Evolutionary conservation across 2,888 invertebrate species (phyloP), one percentile per base, ranked within the genome.

Genomic region (Sminthurinus aureus): DNA sequence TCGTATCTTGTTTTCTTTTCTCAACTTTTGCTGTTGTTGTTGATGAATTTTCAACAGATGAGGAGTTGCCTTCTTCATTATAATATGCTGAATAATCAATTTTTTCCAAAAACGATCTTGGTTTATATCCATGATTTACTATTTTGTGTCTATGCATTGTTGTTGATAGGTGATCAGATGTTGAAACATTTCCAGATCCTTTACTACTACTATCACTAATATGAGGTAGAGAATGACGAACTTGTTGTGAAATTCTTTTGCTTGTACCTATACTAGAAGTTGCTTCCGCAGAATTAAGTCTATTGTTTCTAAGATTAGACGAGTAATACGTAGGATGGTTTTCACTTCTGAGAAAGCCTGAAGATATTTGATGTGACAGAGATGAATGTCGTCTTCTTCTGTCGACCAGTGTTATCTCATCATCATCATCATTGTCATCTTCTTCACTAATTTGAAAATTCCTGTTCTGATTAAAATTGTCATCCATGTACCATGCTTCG

Each of bases 1-100:
- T 38, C 1, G 1, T 38, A 38, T 38, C 38, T 38, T 38, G 3
- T 38, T 38, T 38, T 38, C 38, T 38, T 6, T 38, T 38, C 6
- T 38, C 38, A 38, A 38, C 38, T 38, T 38, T 38, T 38, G 38
- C 38, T 38, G 6, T 38, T 38, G 38, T 38, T 38, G 38, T 4
- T 38, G 38, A 38, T 38, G 38, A 58, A 38, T 6, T 38, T 6
- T 38, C 38, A 38, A 38, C 1, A 38, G 6, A 38, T 38, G 38
- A 38, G 1, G 38, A 38, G 38, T 38, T 38, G 9, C 58, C 9
- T 58, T 58, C 18, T 18, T 58, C 58, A 58, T 58, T 58, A 18
- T 3, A 3, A 58, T 58, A 58, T 2, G 18, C 18, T 18, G 51
- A 52, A 52, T 82, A 82, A 50, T 82, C 82, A 78, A 82, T 82